A percentile compares a stretch with the other conserved stretches of the same genome.
phyloP scores from a whole-genome alignment of 2,113 vertebrate genomes.

The Agapornis roseicollis region DNA sequence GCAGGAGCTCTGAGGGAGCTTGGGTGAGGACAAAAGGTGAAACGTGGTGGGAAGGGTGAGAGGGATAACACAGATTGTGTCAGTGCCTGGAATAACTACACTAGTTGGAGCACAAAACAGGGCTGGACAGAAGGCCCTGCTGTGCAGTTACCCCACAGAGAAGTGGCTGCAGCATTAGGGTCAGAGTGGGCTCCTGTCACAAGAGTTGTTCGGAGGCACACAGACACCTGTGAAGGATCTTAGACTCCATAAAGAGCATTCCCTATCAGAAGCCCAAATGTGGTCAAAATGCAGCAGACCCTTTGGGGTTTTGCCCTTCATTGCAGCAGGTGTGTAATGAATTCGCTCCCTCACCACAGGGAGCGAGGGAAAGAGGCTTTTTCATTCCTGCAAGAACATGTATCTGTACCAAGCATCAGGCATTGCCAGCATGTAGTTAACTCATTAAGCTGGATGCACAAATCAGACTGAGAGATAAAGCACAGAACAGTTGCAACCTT shows the following conservation, averaged over 20 bases:
- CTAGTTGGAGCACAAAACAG: not conserved
- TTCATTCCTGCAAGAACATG: not conserved
- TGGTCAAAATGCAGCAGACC: not conserved
- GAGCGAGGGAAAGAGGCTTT: not conserved
- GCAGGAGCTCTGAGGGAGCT: not conserved
- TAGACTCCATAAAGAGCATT: not conserved
- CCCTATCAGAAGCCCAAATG: not conserved
- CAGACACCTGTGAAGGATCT: not conserved
- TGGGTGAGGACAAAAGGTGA: not conserved
- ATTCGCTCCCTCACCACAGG: not conserved
- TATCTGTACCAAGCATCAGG: not conserved
- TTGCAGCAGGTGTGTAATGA: not conserved
- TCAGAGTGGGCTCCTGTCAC: not conserved
- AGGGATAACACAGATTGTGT: not conserved
- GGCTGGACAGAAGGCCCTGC: not conserved
- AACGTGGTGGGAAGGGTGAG: not conserved
- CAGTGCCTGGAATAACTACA: not conserved
- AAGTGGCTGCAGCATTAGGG: not conserved
- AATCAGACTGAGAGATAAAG: not conserved
- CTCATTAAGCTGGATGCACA: not conserved
- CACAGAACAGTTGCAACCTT: not conserved
- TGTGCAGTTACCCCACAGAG: not conserved
- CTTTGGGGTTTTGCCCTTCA: not conserved
- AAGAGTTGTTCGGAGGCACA: accelerated
- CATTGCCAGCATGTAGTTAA: not conserved